These are phyloP conservation scores for Piprites chloris DNA, from an alignment of 2,113 vertebrate species.

Conservation along the genomic window DNA sequence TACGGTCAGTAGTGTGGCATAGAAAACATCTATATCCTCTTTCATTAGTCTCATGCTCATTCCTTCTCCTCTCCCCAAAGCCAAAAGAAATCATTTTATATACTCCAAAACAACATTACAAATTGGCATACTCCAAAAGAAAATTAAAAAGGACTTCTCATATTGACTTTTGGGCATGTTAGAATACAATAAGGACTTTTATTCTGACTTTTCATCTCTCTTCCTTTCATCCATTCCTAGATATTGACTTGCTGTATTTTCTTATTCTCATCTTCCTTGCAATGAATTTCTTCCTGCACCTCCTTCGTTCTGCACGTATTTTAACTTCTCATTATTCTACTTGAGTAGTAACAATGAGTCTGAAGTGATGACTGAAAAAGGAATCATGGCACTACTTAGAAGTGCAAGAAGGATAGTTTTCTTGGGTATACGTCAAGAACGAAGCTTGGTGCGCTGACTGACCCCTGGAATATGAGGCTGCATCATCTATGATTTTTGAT, in stretches of 20 bases:
- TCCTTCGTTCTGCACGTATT: background rate
- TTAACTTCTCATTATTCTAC: background rate
- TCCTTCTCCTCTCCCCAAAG: background rate
- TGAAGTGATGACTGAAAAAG: background rate
- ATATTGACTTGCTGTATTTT: background rate
- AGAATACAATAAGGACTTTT: background rate
- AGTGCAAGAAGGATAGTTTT: background rate
- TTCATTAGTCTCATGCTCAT: background rate
- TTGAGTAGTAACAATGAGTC: background rate
- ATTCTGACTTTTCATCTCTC: background rate
- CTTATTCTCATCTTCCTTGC: background rate
- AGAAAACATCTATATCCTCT: background rate
- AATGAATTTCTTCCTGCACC: background rate
- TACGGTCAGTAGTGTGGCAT: background rate
- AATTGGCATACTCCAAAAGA: background rate
- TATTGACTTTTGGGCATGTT: background rate
- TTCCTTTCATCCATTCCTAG: background rate
- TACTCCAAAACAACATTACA: background rate
- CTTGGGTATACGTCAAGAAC: background rate
- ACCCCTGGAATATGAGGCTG: background rate
- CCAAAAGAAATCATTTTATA: background rate
- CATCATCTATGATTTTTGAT: background rate
- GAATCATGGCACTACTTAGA: background rate
- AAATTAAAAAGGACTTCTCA: background rate
- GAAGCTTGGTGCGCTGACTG: accelerated